Percentiles rank a stretch among this genome's conserved stretches.
Evolutionary conservation across 2,113 vertebrate genomes (phyloP).

Genomic region (Brevimyrus niger): DNA sequence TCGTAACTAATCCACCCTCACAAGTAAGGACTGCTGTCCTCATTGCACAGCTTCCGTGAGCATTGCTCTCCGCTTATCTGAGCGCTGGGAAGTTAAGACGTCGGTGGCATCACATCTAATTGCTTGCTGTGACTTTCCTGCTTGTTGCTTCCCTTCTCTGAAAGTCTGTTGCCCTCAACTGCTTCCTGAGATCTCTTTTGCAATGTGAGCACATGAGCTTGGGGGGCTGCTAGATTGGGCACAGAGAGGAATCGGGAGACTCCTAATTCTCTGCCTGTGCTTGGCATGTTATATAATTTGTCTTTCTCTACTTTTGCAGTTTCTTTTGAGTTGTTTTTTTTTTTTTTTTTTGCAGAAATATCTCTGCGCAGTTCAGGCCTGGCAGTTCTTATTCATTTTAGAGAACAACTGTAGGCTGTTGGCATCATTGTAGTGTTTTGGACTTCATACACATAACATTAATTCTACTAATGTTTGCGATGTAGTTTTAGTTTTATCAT

Average conservation of each 20-base stretch:
- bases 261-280: background rate
- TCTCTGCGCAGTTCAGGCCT: background rate
- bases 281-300: background rate
- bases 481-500: background rate
- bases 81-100: background rate
- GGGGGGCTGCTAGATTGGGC: background rate
- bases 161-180: slow-evolving; percentile 27
- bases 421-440: background rate
- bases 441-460: background rate
- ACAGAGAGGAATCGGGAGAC: slow-evolving; percentile 21
- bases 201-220: slow-evolving; percentile 10
- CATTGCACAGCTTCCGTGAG: background rate
- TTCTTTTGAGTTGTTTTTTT: background rate
- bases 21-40: background rate
- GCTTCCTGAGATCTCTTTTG: slow-evolving; percentile 23
- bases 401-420: background rate
- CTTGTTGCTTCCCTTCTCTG: slow-evolving; percentile 32
- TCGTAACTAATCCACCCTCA: background rate
- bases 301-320: background rate
- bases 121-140: slow-evolving; percentile 21
- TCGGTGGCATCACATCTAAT: slow-evolving; percentile 19
- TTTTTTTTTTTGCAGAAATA: background rate
- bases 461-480: background rate
- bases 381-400: background rate
- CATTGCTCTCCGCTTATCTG: background rate